phyloP scores from a whole-genome alignment of 1,140 invertebrate genomes.

The Octopus sinensis region DNA sequence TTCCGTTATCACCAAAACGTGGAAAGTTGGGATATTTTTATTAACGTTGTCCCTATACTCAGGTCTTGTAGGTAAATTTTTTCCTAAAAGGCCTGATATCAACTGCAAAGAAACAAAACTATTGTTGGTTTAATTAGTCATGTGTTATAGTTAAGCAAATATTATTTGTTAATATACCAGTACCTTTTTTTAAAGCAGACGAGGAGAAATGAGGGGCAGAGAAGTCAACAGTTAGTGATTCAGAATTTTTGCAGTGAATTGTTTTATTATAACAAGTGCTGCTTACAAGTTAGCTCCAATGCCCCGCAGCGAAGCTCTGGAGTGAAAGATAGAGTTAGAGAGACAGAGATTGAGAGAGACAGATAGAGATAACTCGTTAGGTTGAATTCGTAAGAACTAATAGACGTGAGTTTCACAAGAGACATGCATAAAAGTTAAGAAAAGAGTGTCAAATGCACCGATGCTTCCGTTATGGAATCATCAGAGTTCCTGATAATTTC shows the following conservation, averaged over 20 bases:
- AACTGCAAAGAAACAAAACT: no score
- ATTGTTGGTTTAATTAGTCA: no score
- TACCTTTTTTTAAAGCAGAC: no score
- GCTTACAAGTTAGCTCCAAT: constrained; percentile 12
- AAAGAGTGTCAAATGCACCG: background rate
- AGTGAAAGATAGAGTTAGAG: constrained; percentile 6
- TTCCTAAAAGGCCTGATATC: no score
- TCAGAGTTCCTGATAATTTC: no score
- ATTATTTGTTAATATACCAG: no score
- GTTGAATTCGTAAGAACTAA: background rate
- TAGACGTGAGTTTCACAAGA: constrained; percentile 2
- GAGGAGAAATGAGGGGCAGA: background rate
- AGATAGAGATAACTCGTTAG: constrained; percentile 1
- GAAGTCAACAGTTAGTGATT: background rate
- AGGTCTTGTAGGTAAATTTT: no score
- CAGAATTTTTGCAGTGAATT: constrained; percentile 9
- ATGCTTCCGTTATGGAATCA: background rate
- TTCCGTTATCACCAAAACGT: no score
- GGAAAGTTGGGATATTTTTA: no score
- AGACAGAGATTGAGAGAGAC: background rate
- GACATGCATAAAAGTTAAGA: constrained; percentile 3
- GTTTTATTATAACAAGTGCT: constrained; percentile 16
- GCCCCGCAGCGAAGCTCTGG: constrained; percentile 12
- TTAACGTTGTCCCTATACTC: no score
- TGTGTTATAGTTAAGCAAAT: no score